phyloP scores from a whole-genome alignment of 2,797 vertebrate genomes.

The Distichodus sexfasciatus region DNA sequence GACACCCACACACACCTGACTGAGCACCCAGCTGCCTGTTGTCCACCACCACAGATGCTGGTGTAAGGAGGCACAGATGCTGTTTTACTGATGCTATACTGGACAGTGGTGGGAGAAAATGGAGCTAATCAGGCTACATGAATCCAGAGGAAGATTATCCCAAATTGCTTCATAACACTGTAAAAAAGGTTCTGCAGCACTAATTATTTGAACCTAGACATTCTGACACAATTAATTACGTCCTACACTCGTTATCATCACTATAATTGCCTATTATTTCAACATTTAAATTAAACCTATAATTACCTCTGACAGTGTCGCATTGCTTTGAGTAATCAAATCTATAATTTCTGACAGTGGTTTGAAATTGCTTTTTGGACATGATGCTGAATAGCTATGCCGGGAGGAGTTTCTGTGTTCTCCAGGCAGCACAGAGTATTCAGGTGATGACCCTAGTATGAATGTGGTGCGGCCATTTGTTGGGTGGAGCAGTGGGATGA shows the following conservation, averaged over 20 bases:
- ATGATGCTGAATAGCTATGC: neutral
- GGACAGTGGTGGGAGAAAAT: neutral
- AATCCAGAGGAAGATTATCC: neutral
- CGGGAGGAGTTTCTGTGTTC: too few relatives aligned
- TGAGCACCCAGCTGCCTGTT: too few relatives aligned
- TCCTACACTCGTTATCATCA: conserved; percentile 52
- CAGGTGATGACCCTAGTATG: neutral
- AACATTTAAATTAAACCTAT: conserved; percentile 53
- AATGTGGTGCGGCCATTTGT: neutral
- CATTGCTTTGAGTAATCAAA: conserved; percentile 38
- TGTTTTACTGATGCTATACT: too few relatives aligned
- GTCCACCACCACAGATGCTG: too few relatives aligned
- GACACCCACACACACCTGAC: too few relatives aligned
- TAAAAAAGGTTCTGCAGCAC: neutral
- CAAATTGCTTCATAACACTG: neutral
- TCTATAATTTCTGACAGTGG: conserved; percentile 5
- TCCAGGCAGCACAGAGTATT: neutral
- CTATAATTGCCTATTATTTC: conserved; percentile 56
- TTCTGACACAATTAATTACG: conserved; percentile 46
- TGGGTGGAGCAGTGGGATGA: conserved; percentile 22
- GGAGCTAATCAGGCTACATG: neutral
- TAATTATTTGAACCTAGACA: neutral
- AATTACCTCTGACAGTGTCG: conserved; percentile 52
- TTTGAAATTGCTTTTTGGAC: neutral
- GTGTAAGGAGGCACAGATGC: too few relatives aligned